Evolutionary conservation across 1,140 invertebrate species (phyloP).

Genomic region (Drosophila paulistorum): DNA sequence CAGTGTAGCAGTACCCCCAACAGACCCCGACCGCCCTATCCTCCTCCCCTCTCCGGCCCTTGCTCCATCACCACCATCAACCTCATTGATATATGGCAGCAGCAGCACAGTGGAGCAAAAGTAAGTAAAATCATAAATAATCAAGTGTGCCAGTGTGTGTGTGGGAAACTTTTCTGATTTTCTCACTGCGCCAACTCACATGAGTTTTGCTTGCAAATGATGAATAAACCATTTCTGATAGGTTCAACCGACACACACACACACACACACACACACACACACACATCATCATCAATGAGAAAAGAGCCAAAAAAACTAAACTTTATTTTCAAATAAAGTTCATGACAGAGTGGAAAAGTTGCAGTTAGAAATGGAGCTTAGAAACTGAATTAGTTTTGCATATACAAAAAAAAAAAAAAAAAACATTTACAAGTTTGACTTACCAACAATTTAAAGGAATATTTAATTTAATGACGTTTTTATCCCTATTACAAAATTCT

Average conservation of each 20-base stretch:
- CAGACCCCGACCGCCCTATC: too few species aligned
- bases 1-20: too few species aligned
- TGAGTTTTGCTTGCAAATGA: background rate
- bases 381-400: conserved; percentile 1
- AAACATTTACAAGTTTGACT: too few species aligned
- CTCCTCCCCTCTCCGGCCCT: too few species aligned
- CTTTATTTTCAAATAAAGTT: conserved; percentile 9
- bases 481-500: background rate
- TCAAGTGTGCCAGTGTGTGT: conserved; percentile 8
- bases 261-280: background rate
- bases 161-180: conserved; percentile 20
- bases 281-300: conserved; percentile 2
- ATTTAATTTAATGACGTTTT: too few species aligned
- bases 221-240: conserved; percentile 13
- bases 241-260: background rate
- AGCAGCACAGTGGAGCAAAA: conserved; percentile 51
- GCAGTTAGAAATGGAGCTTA: background rate
- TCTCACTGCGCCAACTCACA: conserved; percentile 6
- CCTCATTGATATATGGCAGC: conserved; percentile 9
- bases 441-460: too few species aligned
- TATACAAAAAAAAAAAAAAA: background rate
- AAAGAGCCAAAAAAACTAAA: background rate
- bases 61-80: too few species aligned
- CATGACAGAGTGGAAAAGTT: too few species aligned
- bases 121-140: conserved; percentile 22